Evolutionary conservation across 2,113 vertebrate species (phyloP), one percentile per base, ranked within the genome.

Genomic region (Panthera tigris): DNA sequence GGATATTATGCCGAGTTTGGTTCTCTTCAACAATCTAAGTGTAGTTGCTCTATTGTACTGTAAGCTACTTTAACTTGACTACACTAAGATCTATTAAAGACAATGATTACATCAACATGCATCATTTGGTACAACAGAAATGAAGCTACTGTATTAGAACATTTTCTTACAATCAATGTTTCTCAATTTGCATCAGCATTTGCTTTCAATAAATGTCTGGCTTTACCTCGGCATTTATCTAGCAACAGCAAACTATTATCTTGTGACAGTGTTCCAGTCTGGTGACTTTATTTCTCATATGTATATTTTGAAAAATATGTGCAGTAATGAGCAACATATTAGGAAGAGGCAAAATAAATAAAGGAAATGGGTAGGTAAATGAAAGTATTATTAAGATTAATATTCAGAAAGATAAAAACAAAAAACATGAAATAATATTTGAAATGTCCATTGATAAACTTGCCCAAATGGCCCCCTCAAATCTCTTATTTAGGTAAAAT

Each of bases 51-150:
- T 91, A 48, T 91, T 48, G 41, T 97, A 12, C 4, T 29, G 63
- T 96, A 91, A 94, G 39, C 45, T 96, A 89, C 87, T 96, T 98
- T 96, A 55, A 95, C 96, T 96, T 73, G 92, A 65, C 27, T 90
- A 83, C 39, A 93, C 55, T n/a, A 82, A 96, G 50, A 96, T 95
- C 55, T 87, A 94, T 87, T 96, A 94, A 85, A 95, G 80, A 97
- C 97, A 98, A 94, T 97, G 52, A 97, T 98, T 97, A 92, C 48
- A 95, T 98, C 95, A 98, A 52, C 88, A 96, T 89, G 95, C 90
- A 90, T 94, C 65, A 90, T 97, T 98, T 97, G 96, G 83, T 81
- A 91, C 6, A 80, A 84, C 4, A 97, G 79, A 98, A 98, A 96
- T 96, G 45, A 97, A 97, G 89, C 90, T 36, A 85, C 61, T 95